Percentiles rank a stretch among this genome's conserved stretches.
These are phyloP conservation scores for Heteromurus nitidus DNA, from an alignment of 2,888 invertebrate species.

Conservation along the genomic window DNA sequence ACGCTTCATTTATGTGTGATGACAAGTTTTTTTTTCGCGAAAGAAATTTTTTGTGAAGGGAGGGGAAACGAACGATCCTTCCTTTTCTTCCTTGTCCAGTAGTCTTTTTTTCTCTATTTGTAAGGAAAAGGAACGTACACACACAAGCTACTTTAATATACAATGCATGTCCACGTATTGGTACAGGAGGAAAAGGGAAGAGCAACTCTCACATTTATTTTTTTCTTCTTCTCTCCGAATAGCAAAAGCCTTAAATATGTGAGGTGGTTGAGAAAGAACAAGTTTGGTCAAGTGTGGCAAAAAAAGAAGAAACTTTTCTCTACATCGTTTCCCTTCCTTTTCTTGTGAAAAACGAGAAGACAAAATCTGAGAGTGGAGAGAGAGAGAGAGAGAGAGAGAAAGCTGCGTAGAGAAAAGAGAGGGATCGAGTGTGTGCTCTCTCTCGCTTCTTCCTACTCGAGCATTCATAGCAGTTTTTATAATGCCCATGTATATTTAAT, in stretches of 20 bases:
- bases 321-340: neutral
- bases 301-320: neutral
- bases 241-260: neutral
- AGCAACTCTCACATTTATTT: neutral
- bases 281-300: slow-evolving; percentile 50
- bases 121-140: slow-evolving; percentile 6
- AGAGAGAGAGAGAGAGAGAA: neutral
- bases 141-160: neutral
- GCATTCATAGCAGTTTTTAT: slow-evolving; percentile 43
- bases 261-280: slow-evolving; percentile 21
- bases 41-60: neutral
- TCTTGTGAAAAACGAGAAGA: neutral
- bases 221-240: neutral
- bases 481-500: slow-evolving; percentile 42
- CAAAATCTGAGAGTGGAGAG: neutral
- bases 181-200: neutral
- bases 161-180: neutral
- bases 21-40: no score
- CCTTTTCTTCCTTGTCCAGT: neutral
- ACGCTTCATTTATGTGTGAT: no score
- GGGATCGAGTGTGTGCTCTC: no score
- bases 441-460: slow-evolving; percentile 10
- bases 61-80: neutral
- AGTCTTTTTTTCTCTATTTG: neutral
- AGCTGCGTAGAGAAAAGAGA: neutral